Evolutionary conservation across 2,888 invertebrate genomes (phyloP), one percentile per base, ranked within the genome.

Genomic region (Stenodema calcarata): DNA sequence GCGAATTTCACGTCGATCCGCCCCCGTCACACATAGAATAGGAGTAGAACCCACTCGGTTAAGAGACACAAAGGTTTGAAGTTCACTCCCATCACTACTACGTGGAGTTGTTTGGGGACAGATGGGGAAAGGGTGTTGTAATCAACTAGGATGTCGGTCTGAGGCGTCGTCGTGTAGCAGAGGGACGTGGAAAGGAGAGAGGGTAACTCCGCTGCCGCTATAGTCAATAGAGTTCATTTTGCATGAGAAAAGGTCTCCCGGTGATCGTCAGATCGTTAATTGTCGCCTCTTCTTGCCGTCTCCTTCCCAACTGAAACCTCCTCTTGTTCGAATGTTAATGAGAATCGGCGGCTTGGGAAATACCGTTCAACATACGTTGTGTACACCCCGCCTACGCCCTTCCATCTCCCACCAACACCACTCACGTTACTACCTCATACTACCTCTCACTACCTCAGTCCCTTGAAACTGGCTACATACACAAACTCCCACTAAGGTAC

Each of bases 251-350:
- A 82, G 82, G 82, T 82, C 82, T 82, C 82, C 35, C 35, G 82
- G 82, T 82, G 82, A 82, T 82, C 82, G 82, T 82, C 82, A 82
- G 82, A 82, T 82, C 82, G 82, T 82, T 82, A 82, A 82, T 82
- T 82, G 82, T 82, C 82, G 82, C 69, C 82, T 62, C 62, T 82
- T 82, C 82, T 78, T 78, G 78, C 44, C 78, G 18, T 44, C 78
- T 44, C 78, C 78, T 62, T 62, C 62, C 62, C 50, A 62, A 62
- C 62, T 78, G 44, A 78, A 78, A 78, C 78, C 78, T 78, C 44
- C 82, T 54, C 82, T 82, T 82, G 82, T 82, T 82, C 82, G 62
- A 82, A 82, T 82, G 82, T 82, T 82, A 82, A 82, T 82, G 82
- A 82, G 82, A 82, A 82, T 62, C 82, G 82, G 62, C 23, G 82